A percentile compares a stretch with the other conserved stretches of the same genome.
These are phyloP conservation scores for Teleopsis dalmanni DNA, from an alignment of 1,140 invertebrate species.

Conservation along the genomic window DNA sequence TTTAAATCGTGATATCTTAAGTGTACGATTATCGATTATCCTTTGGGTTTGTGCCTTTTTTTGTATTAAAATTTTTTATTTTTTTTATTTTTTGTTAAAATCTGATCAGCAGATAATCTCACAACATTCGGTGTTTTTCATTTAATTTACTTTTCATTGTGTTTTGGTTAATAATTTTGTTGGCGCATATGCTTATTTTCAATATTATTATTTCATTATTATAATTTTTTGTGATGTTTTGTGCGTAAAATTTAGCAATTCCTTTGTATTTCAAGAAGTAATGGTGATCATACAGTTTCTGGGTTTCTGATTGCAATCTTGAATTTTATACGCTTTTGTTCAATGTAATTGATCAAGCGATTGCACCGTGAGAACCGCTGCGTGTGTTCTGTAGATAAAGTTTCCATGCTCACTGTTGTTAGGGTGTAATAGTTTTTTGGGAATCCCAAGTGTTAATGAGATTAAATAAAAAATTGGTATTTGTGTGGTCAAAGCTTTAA, in stretches of 20 bases:
- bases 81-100: background rate
- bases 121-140: background rate
- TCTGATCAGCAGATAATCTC: background rate
- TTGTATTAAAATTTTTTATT: background rate
- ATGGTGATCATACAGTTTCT: background rate
- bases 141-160: background rate
- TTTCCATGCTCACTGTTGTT: background rate
- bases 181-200: constrained; percentile 3
- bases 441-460: constrained; percentile 12
- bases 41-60: background rate
- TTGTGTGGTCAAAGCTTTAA: constrained; percentile 4
- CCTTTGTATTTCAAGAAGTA: background rate
- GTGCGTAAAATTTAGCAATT: background rate
- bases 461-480: constrained; percentile 3
- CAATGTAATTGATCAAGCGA: background rate
- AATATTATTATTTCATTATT: constrained; percentile 1
- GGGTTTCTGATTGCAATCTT: background rate
- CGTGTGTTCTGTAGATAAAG: constrained; percentile 4
- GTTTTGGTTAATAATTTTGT: background rate
- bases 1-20: constrained; percentile 4
- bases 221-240: background rate
- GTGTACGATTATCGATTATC: constrained; percentile 9
- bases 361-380: constrained; percentile 11
- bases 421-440: background rate
- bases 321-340: constrained; percentile 8